Evolutionary conservation across 2,888 invertebrate species (phyloP), one percentile per base, ranked within the genome.

Genomic region (Agapetus fuscipes): DNA sequence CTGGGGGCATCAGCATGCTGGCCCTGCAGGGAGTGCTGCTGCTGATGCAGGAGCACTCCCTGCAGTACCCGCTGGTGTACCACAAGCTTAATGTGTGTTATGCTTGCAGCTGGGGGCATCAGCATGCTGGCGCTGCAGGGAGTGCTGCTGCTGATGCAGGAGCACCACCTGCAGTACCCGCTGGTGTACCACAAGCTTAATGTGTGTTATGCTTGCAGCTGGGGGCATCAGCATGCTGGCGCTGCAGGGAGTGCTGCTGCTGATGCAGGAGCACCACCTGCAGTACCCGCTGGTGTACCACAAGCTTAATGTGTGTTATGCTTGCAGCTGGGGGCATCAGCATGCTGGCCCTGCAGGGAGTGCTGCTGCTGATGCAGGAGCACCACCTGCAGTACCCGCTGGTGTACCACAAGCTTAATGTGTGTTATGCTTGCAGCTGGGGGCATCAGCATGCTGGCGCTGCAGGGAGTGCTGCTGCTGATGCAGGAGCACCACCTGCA

Each of bases 311-410:
- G n/a, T n/a, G n/a, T n/a, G n/a, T n/a, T n/a, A 44, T 45, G 41
- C 48, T 60, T 55, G 0, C 55, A 83, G 88, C 90, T 50, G 93
- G 95, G 5, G 80, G 87, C 1, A 78, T 90, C 44, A 86, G 91
- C 56, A 73, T 96, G 55, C 66, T 97, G 37, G 89, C 95, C 1
- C 67, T 97, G 9, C 93, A 94, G 58, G 94, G 95, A 12, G 80
- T 96, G 37, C 85, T 93, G 57, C 79, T 85, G 34, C 72, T 97
- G 48, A 88, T 96, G 43, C 83, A 87, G 49, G 80, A 83, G 45
- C 83, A 93, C 64, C 95, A 96, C 67, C 76, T 97, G 65, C 86
- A 94, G 54, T 95, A 94, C 65, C 95, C 96, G 1, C 85, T 91
- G 58, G 89, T 97, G 58, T 97, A 90, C 64, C 80, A 79, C 51